phyloP scores from a whole-genome alignment of 2,113 vertebrate species.

The Microcebus lehilahytsara region DNA sequence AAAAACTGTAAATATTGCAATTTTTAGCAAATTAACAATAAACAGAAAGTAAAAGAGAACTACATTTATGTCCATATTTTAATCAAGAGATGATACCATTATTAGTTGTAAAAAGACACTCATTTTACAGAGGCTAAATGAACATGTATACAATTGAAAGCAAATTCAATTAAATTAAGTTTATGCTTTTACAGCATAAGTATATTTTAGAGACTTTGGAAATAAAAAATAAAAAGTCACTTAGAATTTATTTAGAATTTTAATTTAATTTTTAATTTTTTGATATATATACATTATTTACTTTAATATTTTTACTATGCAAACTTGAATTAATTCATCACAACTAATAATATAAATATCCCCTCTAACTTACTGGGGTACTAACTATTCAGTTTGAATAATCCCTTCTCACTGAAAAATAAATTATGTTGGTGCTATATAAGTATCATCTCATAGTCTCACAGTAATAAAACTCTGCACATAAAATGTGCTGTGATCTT shows the following conservation, averaged over 20 bases:
- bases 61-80: neutral
- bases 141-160: neutral
- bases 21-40: neutral
- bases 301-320: neutral
- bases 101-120: neutral
- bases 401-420: neutral
- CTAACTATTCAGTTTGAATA: neutral
- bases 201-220: neutral
- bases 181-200: neutral
- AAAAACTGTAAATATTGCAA: constrained; percentile 2
- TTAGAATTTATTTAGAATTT: neutral
- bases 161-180: neutral
- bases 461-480: neutral
- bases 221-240: neutral
- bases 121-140: neutral
- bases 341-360: neutral
- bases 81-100: neutral
- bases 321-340: neutral
- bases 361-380: neutral
- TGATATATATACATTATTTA: neutral
- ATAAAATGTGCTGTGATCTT: neutral
- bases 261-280: neutral
- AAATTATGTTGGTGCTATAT: neutral
- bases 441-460: neutral
- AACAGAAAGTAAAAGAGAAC: neutral